Base-by-base conservation (phyloP, 2,888 invertebrate genomes). In the Andrena hattorfiana region DNA sequence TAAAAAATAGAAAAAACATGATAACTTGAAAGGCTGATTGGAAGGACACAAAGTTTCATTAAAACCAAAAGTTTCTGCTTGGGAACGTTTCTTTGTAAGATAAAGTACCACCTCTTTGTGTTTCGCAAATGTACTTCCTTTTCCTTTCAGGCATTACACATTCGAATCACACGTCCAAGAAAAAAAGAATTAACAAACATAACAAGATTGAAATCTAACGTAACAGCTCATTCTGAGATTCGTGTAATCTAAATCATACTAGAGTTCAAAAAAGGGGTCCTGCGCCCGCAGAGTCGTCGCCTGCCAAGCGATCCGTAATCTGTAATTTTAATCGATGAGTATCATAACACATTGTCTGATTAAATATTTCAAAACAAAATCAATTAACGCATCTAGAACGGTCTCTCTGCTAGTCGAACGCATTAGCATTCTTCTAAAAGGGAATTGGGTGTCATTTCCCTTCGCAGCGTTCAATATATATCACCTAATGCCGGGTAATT, bases 401-500 rank as follows among this genome's bases (percentile, higher is more conserved):
- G 42, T 16, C 42, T 42, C 42, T 42, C 51, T 30, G 28, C n/a
- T 30, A 26, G 30, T n/a, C 8, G 30, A n/a, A 60, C 1, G 35
- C n/a, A 10, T 5, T 16, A 20, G 35, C 30, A 63, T 42, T 30
- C 16, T 30, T 23, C 13, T 42, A 16, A 42, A 64, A 48, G 20
- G 35, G 49, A 49, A 68, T 49, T 35, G 10, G n/a, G 10, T 2
- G 32, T 0, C 2, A 30, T 26, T 67, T 26, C 8, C 42, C 28
- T 5, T 20, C 3, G 54, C 26, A 35, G 32, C 48, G 76, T 23
- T 23, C 30, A 28, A 26, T 30, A 23, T 13, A 7, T 1, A 30
- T 30, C 30, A 7, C 48, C 48, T 80, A 81, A 82, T 77, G 63
- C 82, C 26, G 32, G 54, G 82, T 74, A 82, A 77, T 71, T 42